phyloP scores from a whole-genome alignment of 2,113 vertebrate species.

The Chlorocebus sabaeus region DNA sequence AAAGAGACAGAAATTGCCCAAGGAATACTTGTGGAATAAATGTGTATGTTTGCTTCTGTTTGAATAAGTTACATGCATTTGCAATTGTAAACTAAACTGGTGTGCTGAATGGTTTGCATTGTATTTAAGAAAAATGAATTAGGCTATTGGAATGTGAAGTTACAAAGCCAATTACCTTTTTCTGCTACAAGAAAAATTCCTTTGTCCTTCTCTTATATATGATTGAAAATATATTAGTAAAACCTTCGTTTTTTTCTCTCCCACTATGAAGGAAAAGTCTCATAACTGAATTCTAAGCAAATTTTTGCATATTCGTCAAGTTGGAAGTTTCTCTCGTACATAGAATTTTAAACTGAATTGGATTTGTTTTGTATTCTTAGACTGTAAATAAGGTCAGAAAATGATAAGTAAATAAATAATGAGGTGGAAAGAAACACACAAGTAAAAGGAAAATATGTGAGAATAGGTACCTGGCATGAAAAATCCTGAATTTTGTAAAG shows the following conservation, averaged over 20 bases:
- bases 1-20: background rate
- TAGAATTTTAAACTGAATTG: background rate
- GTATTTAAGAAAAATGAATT: background rate
- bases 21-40: background rate
- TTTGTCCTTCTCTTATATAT: background rate
- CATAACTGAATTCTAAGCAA: background rate
- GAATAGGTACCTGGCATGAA: background rate
- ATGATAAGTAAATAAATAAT: background rate
- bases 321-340: background rate
- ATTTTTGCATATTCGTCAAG: background rate
- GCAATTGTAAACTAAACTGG: background rate
- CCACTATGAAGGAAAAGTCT: background rate
- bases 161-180: background rate
- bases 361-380: background rate
- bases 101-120: background rate
- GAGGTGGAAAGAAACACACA: background rate
- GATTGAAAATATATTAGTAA: background rate
- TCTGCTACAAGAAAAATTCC: background rate
- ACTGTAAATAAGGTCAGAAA: background rate
- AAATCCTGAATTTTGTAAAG: background rate
- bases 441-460: background rate
- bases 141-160: background rate
- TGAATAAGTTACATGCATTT: background rate
- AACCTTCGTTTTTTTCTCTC: background rate
- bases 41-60: fast-evolving